Evolutionary conservation across 2,888 invertebrate species (phyloP).

Genomic region (Chesias legatella): DNA sequence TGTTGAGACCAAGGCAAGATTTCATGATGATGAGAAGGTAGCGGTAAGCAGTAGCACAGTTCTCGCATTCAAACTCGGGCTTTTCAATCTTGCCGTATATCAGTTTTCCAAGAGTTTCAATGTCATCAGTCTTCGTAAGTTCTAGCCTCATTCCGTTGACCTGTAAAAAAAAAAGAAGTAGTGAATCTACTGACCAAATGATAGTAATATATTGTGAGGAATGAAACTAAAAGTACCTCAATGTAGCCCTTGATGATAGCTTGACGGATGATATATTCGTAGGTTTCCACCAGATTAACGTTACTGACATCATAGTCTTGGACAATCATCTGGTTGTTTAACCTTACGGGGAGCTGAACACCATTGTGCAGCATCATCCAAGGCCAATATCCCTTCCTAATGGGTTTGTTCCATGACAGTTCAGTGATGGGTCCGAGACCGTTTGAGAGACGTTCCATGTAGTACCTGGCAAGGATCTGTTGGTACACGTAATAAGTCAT

Average conservation of each 20-base stretch:
- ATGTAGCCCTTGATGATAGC: conserved; percentile 79
- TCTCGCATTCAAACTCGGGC: conserved; percentile 51
- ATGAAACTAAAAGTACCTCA: conserved; percentile 46
- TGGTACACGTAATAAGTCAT: conserved; percentile 82
- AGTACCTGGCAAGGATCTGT: conserved; percentile 83
- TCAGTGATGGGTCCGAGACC: conserved; percentile 65
- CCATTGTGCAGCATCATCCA: conserved; percentile 78
- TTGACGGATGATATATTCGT: conserved; percentile 79
- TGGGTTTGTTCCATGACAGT: conserved; percentile 66
- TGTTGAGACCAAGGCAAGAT: conserved; percentile 65
- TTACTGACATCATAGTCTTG: conserved; percentile 49
- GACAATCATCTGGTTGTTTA: conserved; percentile 60
- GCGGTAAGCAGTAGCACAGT: conserved; percentile 73
- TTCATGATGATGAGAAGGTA: conserved; percentile 79
- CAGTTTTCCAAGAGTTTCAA: conserved; percentile 77
- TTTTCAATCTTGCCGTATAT: conserved; percentile 70
- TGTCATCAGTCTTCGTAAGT: conserved; percentile 66
- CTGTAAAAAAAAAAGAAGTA: conserved; percentile 34
- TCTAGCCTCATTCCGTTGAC: conserved; percentile 61
- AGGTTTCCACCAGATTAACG: conserved; percentile 52
- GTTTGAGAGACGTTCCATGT: conserved; percentile 76
- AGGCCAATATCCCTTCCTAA: conserved; percentile 79
- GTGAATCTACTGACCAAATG: background rate
- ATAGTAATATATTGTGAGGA: background rate
- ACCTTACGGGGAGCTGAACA: conserved; percentile 73